Evolutionary conservation across 2,113 vertebrate genomes (phyloP).

Genomic region (Morone saxatilis): DNA sequence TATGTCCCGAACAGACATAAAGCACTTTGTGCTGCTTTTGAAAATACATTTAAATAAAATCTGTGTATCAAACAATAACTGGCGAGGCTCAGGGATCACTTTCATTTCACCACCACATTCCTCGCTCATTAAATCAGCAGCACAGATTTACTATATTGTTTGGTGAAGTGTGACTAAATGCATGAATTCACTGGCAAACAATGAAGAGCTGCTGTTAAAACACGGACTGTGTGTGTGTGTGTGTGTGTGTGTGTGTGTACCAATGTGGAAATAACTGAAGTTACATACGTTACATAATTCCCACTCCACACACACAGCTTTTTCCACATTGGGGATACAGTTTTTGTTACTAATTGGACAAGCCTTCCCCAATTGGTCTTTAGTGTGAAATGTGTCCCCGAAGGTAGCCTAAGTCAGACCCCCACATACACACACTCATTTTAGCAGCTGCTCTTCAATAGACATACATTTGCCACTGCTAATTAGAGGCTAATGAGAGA

Average conservation of each 20-base stretch:
- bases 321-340: too few relatives aligned
- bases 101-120: slow-evolving; percentile 28
- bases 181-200: slow-evolving; percentile 39
- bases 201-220: slow-evolving; percentile 45
- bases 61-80: slow-evolving; percentile 1
- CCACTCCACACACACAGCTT: not conserved
- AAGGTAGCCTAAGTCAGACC: too few relatives aligned
- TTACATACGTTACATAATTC: not conserved
- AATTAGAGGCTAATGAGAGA: not conserved
- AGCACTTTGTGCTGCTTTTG: not conserved
- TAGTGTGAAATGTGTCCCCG: too few relatives aligned
- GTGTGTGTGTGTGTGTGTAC: slow-evolving; percentile 17
- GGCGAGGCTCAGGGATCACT: not conserved
- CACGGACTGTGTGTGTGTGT: not conserved
- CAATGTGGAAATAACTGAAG: not conserved
- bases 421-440: slow-evolving; percentile 4
- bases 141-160: slow-evolving; percentile 33
- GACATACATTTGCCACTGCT: not conserved
- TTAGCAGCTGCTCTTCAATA: not conserved
- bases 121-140: slow-evolving; percentile 35
- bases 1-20: not conserved
- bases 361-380: too few relatives aligned
- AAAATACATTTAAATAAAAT: not conserved
- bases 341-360: too few relatives aligned
- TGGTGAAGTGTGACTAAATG: slow-evolving; percentile 33